Percentiles rank a stretch among this genome's conserved stretches.
phyloP scores from a whole-genome alignment of 2,113 vertebrate genomes.

The Brachirus orientalis region DNA sequence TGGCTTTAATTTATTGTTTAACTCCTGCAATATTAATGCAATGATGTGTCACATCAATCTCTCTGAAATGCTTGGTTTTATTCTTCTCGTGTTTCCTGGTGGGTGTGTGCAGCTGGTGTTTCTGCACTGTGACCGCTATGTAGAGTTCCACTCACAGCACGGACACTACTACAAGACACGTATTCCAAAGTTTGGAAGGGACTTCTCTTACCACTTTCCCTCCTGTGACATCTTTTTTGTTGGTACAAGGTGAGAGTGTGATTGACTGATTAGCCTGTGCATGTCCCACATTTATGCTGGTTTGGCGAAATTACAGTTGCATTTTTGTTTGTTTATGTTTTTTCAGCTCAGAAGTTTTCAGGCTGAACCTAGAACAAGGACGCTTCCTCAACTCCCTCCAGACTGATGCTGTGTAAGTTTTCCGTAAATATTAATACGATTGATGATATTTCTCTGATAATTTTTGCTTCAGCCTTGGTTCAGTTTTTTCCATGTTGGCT shows the following conservation, averaged over 20 bases:
- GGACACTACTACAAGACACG: constrained; percentile 95
- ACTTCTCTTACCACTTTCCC: constrained; percentile 95
- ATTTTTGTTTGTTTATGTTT: not conserved
- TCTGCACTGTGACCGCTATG: constrained; percentile 88
- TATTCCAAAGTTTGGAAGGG: constrained; percentile 96
- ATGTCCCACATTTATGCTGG: not conserved
- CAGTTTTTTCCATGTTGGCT: too few species aligned
- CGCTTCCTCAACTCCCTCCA: constrained; percentile 94
- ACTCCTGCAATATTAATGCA: not conserved
- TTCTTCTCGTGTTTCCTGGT: not conserved
- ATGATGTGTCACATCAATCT: not conserved
- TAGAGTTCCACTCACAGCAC: constrained; percentile 96
- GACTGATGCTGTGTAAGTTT: constrained; percentile 91
- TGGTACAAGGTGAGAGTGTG: constrained; percentile 87
- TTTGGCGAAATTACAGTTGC: not conserved
- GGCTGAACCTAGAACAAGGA: constrained; percentile 96
- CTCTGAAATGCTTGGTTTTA: not conserved
- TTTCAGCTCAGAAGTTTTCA: constrained; percentile 91
- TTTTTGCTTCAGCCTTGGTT: too few species aligned
- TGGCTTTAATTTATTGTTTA: not conserved
- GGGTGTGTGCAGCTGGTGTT: constrained; percentile 88
- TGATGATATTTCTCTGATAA: too few species aligned
- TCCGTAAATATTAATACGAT: not conserved
- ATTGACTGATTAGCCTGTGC: not conserved
- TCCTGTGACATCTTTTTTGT: constrained; percentile 98